Evolutionary conservation across 2,888 invertebrate species (phyloP).

Genomic region (Chalcosyrphus nemorum): DNA sequence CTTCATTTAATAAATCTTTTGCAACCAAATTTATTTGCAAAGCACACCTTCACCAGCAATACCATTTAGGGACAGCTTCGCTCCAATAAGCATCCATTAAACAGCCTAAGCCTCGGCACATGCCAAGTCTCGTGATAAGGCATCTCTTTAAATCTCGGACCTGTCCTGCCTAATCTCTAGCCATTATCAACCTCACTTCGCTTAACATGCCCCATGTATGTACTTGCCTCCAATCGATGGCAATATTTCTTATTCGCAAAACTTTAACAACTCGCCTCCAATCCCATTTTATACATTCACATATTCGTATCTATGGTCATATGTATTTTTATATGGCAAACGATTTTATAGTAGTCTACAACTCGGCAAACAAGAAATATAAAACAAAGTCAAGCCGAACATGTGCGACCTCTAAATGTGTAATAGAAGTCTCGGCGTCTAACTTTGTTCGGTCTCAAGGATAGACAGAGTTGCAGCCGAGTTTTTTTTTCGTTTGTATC

Average conservation of each 20-base stretch:
- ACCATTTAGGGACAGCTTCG: constrained; percentile 42
- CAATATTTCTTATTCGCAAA: constrained; percentile 50
- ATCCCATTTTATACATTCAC: constrained; percentile 47
- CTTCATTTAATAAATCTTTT: too few species aligned
- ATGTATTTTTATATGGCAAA: constrained; percentile 17
- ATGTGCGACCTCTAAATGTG: constrained; percentile 66
- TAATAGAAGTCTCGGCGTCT: constrained; percentile 40
- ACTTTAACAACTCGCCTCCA: constrained; percentile 39
- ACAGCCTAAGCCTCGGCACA: neutral
- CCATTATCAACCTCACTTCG: constrained; percentile 60
- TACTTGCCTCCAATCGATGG: constrained; percentile 27
- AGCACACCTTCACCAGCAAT: neutral
- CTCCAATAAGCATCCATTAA: constrained; percentile 6
- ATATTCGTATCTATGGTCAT: constrained; percentile 42
- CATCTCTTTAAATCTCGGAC: constrained; percentile 37
- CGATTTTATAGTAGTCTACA: constrained; percentile 21
- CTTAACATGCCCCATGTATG: constrained; percentile 64
- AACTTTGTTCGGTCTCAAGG: constrained; percentile 38
- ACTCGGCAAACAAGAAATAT: constrained; percentile 21
- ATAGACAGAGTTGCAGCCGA: constrained; percentile 52
- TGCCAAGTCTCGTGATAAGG: constrained; percentile 38
- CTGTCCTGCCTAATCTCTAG: constrained; percentile 55
- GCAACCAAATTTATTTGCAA: too few species aligned
- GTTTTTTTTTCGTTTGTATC: constrained; percentile 27
- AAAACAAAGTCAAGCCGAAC: constrained; percentile 56